Evolutionary conservation across 2,888 invertebrate species (phyloP).

Genomic region (Nymphalis urticae): DNA sequence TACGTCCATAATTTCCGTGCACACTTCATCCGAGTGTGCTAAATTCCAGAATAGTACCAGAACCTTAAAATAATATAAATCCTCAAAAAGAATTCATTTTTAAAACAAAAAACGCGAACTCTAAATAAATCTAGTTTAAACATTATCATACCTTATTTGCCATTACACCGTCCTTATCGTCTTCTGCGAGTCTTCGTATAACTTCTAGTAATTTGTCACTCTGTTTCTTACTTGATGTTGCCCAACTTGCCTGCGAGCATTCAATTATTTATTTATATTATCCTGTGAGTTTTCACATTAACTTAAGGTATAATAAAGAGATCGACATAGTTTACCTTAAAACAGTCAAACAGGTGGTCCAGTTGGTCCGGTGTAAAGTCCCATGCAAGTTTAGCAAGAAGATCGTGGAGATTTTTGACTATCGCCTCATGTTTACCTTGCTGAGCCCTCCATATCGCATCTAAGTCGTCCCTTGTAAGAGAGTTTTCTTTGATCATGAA

Average conservation of each 20-base stretch:
- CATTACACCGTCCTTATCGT: conserved; percentile 99
- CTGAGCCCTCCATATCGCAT: conserved; percentile 98
- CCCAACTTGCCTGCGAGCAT: conserved; percentile 91
- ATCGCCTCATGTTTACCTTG: conserved; percentile 99
- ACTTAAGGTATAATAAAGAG: neutral
- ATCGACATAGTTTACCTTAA: conserved; percentile 85
- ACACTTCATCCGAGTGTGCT: conserved; percentile 97
- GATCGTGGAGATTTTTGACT: conserved; percentile 98
- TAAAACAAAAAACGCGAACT: neutral
- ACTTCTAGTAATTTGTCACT: conserved; percentile 96
- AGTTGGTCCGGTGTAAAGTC: conserved; percentile 98
- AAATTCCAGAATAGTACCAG: conserved; percentile 97
- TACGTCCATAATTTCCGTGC: conserved; percentile 98
- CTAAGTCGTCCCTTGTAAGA: conserved; percentile 93
- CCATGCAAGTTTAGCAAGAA: conserved; percentile 98
- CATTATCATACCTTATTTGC: conserved; percentile 89
- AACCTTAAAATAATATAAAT: conserved; percentile 76
- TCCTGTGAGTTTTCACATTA: neutral
- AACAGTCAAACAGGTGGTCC: conserved; percentile 98
- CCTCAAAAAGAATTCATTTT: neutral
- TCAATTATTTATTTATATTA: too few relatives aligned
- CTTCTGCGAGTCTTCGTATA: conserved; percentile 96
- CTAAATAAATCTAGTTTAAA: neutral
- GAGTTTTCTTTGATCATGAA: conserved; percentile 97
- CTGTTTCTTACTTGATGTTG: conserved; percentile 96